Base-by-base conservation (phyloP, 2,888 invertebrate genomes). In the Brachyptera putata region DNA sequence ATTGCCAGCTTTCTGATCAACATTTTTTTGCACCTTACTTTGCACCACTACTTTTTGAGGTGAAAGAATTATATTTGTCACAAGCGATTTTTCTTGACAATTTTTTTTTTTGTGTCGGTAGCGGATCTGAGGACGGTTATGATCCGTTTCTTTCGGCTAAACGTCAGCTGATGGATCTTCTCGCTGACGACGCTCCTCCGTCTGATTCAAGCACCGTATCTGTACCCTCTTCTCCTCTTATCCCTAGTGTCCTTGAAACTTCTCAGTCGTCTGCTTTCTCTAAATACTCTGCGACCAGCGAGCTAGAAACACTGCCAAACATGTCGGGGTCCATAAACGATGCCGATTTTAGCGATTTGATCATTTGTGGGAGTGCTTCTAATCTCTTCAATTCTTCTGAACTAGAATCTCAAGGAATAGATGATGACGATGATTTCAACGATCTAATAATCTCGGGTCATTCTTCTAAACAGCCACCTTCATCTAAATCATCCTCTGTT, bases 91-190 rank as follows among this genome's bases (percentile, higher is more conserved):
- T n/a, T n/a, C n/a, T n/a, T n/a, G n/a, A n/a, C n/a, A n/a, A n/a
- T n/a, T n/a, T n/a, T n/a, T n/a, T n/a, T n/a, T n/a, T n/a, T n/a
- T 43, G 21, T 46, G 18, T 24, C 24, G 2, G 21, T 53, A 53
- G 53, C 50, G 61, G 66, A 62, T 57, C 62, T 36, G 63, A 61
- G 67, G 80, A 81, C 69, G 79, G 75, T 68, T 89, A 90, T 75
- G 87, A 91, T 74, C 91, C 91, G 56, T 90, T 88, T 75, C 76
- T 84, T 66, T 84, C 85, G 66, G 91, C 91, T 50, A 88, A 90
- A 76, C 84, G 85, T 65, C 91, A 91, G 76, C 83, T 91, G 77
- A 85, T 86, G 75, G 89, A 91, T 71, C 80, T 91, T 34, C 84
- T 90, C 76, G 84, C 85, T 56, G 84, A 84, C 67, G 60, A 59